Evolutionary conservation across 2,888 invertebrate genomes (phyloP).

Genomic region (Ormyrus thymus): DNA sequence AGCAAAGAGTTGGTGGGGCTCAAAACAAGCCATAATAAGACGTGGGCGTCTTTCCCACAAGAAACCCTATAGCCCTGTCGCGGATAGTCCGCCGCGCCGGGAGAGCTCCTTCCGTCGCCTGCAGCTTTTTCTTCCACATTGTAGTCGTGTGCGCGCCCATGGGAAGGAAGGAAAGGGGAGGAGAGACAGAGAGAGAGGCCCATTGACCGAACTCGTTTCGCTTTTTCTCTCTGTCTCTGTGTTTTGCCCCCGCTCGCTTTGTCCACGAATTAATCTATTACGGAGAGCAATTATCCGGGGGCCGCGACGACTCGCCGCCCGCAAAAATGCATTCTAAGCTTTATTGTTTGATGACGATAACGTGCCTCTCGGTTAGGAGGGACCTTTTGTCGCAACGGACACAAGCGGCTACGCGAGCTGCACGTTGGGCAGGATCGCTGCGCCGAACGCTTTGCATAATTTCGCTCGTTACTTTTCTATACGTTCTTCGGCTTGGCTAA

Average conservation of each 20-base stretch:
- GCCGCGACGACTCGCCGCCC: slow-evolving; percentile 51
- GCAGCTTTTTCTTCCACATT: no score
- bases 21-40: slow-evolving; percentile 75
- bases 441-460: background rate
- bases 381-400: slow-evolving; percentile 9
- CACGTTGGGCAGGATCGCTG: background rate
- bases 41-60: slow-evolving; percentile 75
- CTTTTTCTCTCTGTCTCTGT: slow-evolving; percentile 46
- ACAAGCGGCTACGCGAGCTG: background rate
- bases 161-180: background rate
- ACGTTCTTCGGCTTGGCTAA: background rate
- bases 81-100: slow-evolving; percentile 66
- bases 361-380: background rate
- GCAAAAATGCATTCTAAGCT: slow-evolving; percentile 35
- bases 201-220: slow-evolving; percentile 43
- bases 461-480: background rate
- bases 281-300: slow-evolving; percentile 69
- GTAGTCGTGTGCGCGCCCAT: slow-evolving; percentile 1
- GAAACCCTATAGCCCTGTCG: slow-evolving; percentile 74
- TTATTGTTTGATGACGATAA: slow-evolving; percentile 46
- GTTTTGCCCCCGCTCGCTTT: slow-evolving; percentile 62
- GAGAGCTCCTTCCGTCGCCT: no score
- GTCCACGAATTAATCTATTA: slow-evolving; percentile 72
- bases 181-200: slow-evolving; percentile 3
- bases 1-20: slow-evolving; percentile 74